Conservation (phyloP, 2,888 invertebrate genomes). For the Philaethria dido region DNA sequence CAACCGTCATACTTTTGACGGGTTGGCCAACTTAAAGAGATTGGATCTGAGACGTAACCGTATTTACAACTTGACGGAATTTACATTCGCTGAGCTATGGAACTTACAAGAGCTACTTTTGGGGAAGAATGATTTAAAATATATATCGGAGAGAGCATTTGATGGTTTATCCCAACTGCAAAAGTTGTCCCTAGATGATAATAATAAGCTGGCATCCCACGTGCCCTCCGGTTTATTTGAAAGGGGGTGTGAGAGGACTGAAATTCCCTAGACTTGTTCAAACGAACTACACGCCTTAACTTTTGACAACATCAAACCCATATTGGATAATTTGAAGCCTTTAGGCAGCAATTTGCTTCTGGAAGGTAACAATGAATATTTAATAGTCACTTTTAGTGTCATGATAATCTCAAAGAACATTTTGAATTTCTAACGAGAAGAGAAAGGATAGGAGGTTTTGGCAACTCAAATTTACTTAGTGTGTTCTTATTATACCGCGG, state of each 20-base stretch:
- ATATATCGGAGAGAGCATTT: slow-evolving; percentile 90
- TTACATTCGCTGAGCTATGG: slow-evolving; percentile 91
- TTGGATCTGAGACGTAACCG: slow-evolving; percentile 90
- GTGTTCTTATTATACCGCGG: slow-evolving; percentile 69
- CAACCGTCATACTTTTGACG: slow-evolving; percentile 90
- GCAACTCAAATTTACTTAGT: slow-evolving; percentile 67
- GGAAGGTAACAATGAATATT: slow-evolving; percentile 86
- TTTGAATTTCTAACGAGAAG: slow-evolving; percentile 72
- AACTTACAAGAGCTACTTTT: slow-evolving; percentile 88
- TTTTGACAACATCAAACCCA: slow-evolving; percentile 89
- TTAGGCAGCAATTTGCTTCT: slow-evolving; percentile 89
- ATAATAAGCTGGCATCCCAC: slow-evolving; percentile 89
- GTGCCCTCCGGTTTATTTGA: slow-evolving; percentile 89
- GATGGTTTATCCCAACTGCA: slow-evolving; percentile 89
- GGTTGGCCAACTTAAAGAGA: slow-evolving; percentile 88
- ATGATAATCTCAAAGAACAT: slow-evolving; percentile 70
- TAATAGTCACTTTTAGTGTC: slow-evolving; percentile 61
- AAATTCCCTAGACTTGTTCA: slow-evolving; percentile 90
- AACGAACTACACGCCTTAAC: slow-evolving; percentile 91
- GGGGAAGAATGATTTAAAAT: slow-evolving; percentile 88
- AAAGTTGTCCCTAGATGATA: slow-evolving; percentile 89
- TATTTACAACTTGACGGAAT: slow-evolving; percentile 90
- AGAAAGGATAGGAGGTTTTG: slow-evolving; percentile 66
- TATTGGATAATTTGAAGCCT: slow-evolving; percentile 90
- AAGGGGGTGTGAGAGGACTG: slow-evolving; percentile 88